Conservation (phyloP, 2,888 invertebrate species). For the Lottia gigantea region DNA sequence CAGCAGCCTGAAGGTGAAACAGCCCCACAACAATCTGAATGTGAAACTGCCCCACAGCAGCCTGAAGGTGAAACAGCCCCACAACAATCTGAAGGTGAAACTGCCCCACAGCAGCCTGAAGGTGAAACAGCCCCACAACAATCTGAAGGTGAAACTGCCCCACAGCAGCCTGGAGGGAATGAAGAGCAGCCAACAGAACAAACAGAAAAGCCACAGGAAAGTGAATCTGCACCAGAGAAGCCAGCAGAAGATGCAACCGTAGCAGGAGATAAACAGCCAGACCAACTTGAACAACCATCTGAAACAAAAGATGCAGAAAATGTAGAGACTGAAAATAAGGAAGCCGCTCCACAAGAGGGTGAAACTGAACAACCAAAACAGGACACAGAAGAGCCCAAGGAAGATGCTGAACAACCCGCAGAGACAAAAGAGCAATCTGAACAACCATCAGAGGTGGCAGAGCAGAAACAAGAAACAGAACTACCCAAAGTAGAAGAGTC, state of each 20-base stretch:
- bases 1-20: background rate
- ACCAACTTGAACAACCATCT: background rate
- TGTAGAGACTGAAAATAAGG: slow-evolving; percentile 5
- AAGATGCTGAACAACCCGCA: background rate
- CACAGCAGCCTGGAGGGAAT: background rate
- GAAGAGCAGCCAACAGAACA: background rate
- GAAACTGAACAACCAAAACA: slow-evolving; percentile 1
- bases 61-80: background rate
- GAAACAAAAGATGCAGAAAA: background rate
- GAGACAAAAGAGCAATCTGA: slow-evolving; percentile 15
- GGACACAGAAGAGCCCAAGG: background rate
- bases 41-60: background rate
- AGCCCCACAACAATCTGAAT: background rate
- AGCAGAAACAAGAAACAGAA: slow-evolving; percentile 11
- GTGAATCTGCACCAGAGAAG: slow-evolving; percentile 17
- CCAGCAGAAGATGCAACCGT: slow-evolving; percentile 10
- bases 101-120: background rate
- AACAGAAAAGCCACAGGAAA: slow-evolving; percentile 3
- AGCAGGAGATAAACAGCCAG: slow-evolving; percentile 7
- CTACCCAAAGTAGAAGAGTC: slow-evolving; percentile 20
- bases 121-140: background rate
- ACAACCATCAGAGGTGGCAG: slow-evolving; percentile 7
- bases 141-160: background rate
- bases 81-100: background rate
- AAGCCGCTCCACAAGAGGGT: slow-evolving; percentile 13